phyloP scores from a whole-genome alignment of 2,797 vertebrate species.

The Arctocebus calabarensis region DNA sequence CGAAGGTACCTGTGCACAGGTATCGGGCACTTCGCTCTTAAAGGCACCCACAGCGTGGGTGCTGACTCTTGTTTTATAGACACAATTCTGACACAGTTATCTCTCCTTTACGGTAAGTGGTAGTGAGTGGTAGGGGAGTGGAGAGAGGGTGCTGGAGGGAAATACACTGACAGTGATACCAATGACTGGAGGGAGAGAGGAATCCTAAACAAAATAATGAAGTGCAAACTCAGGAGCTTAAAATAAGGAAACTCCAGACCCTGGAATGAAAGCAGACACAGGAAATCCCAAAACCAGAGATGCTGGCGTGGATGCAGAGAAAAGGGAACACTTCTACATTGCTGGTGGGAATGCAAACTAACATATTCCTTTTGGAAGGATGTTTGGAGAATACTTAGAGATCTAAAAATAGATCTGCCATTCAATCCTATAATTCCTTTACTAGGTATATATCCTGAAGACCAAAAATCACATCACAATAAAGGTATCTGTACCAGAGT shows the following conservation, averaged over 20 bases:
- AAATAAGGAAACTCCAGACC: not conserved
- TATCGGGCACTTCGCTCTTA: not conserved
- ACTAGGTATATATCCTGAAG: too few relatives aligned
- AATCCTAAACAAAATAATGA: not conserved
- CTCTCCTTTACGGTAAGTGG: conserved; percentile 22
- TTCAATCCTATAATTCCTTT: too few relatives aligned
- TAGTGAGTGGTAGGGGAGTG: not conserved
- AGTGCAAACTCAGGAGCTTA: not conserved
- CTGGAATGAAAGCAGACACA: conserved; percentile 44
- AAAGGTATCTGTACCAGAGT: too few relatives aligned
- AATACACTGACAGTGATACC: not conserved
- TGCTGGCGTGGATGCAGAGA: too few relatives aligned
- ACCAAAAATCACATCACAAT: too few relatives aligned
- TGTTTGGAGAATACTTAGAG: too few relatives aligned
- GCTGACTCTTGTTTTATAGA: not conserved
- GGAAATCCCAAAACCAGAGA: too few relatives aligned
- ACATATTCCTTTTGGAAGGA: too few relatives aligned
- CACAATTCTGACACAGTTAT: not conserved
- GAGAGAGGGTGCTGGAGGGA: not conserved
- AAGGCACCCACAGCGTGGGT: not conserved
- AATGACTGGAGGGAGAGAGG: not conserved
- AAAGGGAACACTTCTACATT: too few relatives aligned
- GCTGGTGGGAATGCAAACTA: too few relatives aligned
- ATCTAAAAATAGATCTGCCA: too few relatives aligned
- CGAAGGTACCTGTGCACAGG: not conserved